Conservation (phyloP, 2,888 invertebrate genomes). For the Rhamnusium bicolor region DNA sequence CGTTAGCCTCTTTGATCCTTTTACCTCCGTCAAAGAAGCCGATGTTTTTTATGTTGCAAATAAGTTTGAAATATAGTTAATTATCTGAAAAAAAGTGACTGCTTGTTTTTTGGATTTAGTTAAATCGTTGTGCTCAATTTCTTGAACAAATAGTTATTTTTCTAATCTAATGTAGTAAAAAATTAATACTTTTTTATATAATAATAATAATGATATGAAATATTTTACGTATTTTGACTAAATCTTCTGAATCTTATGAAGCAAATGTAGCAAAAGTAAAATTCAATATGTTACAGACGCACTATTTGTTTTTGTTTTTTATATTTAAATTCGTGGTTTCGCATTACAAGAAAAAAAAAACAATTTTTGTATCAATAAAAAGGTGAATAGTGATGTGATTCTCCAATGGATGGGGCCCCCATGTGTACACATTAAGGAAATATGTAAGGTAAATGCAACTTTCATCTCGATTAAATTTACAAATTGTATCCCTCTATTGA, state of each 20-base stretch:
- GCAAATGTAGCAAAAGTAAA: conserved; percentile 4
- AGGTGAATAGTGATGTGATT: too few relatives aligned
- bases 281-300: neutral
- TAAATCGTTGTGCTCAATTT: conserved; percentile 20
- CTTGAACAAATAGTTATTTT: conserved; percentile 20
- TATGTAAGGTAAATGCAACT: too few relatives aligned
- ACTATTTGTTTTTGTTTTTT: neutral
- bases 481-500: too few relatives aligned
- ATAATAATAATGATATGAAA: neutral
- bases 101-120: neutral
- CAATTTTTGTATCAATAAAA: too few relatives aligned
- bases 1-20: too few relatives aligned
- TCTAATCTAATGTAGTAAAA: conserved; percentile 11
- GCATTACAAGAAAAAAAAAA: too few relatives aligned
- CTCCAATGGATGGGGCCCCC: too few relatives aligned
- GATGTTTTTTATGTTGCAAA: too few relatives aligned
- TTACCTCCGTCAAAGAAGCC: too few relatives aligned
- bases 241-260: neutral
- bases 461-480: too few relatives aligned
- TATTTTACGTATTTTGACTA: neutral
- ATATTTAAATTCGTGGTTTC: too few relatives aligned
- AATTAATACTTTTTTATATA: neutral
- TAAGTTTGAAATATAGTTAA: neutral
- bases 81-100: neutral
- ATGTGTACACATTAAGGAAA: too few relatives aligned